These are phyloP conservation scores for Alexandromys fortis DNA, from an alignment of 2,113 vertebrate genomes.

Conservation along the genomic window DNA sequence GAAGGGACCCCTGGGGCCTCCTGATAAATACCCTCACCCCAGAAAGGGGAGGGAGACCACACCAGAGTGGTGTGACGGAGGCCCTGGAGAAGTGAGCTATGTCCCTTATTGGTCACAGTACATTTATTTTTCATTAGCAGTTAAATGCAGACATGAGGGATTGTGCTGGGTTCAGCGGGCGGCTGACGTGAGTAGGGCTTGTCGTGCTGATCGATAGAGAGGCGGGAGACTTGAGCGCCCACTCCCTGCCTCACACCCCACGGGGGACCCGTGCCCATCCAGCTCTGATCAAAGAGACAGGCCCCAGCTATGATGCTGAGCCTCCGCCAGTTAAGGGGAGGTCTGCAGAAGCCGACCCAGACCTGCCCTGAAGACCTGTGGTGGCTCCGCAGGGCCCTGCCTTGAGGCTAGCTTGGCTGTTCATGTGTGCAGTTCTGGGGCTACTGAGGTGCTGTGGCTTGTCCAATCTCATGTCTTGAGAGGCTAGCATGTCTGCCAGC, in stretches of 20 bases:
- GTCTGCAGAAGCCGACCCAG: background rate
- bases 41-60: background rate
- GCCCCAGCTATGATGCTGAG: accelerated
- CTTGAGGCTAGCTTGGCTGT: background rate
- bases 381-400: background rate
- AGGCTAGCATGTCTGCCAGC: background rate
- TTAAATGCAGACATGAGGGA: constrained; percentile 90
- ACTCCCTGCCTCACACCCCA: background rate
- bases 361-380: background rate
- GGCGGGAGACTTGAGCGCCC: background rate
- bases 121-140: constrained; percentile 92
- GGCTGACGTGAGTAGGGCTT: constrained; percentile 59
- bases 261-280: background rate
- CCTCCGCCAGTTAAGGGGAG: background rate
- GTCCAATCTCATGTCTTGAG: background rate
- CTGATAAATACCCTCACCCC: background rate
- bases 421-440: background rate
- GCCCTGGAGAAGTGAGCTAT: constrained; percentile 85
- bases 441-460: background rate
- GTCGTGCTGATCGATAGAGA: constrained; percentile 61
- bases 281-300: background rate
- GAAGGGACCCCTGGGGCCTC: background rate
- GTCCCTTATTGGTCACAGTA: constrained; percentile 90
- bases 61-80: constrained; percentile 71
- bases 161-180: constrained; percentile 85